Percentiles rank a stretch among this genome's conserved stretches.
Conservation (phyloP, 2,113 vertebrate species). For the Brienomyrus longianalis region DNA sequence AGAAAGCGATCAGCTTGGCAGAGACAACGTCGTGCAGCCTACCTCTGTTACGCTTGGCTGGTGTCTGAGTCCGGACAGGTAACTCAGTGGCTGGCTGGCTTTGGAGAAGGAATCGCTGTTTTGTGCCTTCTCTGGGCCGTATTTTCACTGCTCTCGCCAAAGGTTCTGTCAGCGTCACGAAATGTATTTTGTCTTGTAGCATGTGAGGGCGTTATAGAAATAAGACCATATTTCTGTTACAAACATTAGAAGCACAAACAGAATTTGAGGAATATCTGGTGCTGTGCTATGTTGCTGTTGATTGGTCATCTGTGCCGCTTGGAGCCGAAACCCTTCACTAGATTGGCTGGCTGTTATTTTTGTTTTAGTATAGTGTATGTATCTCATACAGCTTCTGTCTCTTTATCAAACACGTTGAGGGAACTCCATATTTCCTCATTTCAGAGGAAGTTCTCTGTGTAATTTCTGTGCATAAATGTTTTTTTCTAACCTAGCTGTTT, state of each 20-base stretch:
- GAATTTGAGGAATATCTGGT: background rate
- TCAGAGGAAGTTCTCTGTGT: background rate
- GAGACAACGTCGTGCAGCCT: background rate
- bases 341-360: background rate
- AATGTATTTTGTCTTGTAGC: background rate
- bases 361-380: background rate
- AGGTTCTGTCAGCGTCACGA: background rate
- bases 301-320: background rate
- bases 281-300: background rate
- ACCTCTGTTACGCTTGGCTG: background rate
- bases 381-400: background rate
- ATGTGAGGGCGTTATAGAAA: background rate
- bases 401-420: background rate
- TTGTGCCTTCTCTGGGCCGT: background rate
- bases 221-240: background rate
- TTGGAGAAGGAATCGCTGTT: background rate
- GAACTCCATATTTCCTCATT: constrained; percentile 15
- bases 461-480: background rate
- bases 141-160: background rate
- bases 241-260: background rate
- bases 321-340: background rate
- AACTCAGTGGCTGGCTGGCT: background rate
- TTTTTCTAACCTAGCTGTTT: background rate
- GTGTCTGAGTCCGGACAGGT: background rate
- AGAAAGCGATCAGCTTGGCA: constrained; percentile 3